These are phyloP conservation scores for Sitophilus oryzae DNA, from an alignment of 1,140 invertebrate genomes.

Conservation along the genomic window DNA sequence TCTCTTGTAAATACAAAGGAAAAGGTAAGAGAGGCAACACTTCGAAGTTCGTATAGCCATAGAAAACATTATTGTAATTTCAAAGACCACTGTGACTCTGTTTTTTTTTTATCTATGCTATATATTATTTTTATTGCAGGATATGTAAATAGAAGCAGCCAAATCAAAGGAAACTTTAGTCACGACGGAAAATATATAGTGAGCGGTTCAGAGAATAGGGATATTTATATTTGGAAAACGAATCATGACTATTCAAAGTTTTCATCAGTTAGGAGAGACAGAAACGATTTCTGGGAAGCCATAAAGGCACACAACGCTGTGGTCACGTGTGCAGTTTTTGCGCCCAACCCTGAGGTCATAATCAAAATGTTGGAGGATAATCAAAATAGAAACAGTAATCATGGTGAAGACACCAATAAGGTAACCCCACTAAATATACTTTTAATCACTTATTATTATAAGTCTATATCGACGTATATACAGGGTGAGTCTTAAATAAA, in stretches of 20 bases:
- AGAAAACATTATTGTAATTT: slow-evolving; percentile 41
- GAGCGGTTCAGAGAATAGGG: slow-evolving; percentile 96
- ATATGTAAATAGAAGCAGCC: slow-evolving; percentile 91
- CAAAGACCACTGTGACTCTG: too few relatives aligned
- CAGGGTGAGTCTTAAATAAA: too few relatives aligned
- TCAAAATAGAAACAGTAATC: slow-evolving; percentile 22
- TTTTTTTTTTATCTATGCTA: neutral
- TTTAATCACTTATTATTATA: too few relatives aligned
- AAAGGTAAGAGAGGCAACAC: slow-evolving; percentile 12
- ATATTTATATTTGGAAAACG: slow-evolving; percentile 96
- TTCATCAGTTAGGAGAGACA: slow-evolving; percentile 84
- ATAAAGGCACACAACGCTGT: slow-evolving; percentile 95
- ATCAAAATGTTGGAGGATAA: slow-evolving; percentile 62
- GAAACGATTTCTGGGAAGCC: slow-evolving; percentile 97
- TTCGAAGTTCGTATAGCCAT: neutral
- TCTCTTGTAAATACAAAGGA: slow-evolving; percentile 87
- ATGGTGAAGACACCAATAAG: slow-evolving; percentile 27
- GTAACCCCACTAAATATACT: too few relatives aligned
- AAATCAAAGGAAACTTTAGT: slow-evolving; percentile 95
- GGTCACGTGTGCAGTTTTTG: slow-evolving; percentile 95
- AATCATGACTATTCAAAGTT: slow-evolving; percentile 95
- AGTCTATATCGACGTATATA: too few relatives aligned
- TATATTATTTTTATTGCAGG: slow-evolving; percentile 47
- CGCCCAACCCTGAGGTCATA: slow-evolving; percentile 89
- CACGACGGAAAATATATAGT: slow-evolving; percentile 96